phyloP scores from a whole-genome alignment of 2,888 invertebrate genomes.

The Molorchus minor region DNA sequence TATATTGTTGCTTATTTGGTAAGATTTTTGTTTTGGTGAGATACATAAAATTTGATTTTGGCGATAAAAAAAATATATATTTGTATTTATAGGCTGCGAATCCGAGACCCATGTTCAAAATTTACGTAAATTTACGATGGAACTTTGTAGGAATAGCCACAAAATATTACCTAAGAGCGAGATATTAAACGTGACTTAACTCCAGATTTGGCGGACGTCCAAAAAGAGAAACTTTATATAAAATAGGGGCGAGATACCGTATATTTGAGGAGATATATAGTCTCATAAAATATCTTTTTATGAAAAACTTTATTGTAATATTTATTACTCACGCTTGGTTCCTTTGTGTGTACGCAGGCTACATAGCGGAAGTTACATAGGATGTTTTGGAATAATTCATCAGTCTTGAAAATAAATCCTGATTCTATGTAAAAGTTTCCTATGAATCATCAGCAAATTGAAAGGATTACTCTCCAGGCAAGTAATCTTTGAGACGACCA shows the following conservation, averaged over 20 bases:
- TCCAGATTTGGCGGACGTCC: slow-evolving; percentile 48
- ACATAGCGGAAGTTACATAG: background rate
- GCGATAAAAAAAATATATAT: no score
- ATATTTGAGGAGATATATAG: slow-evolving; percentile 56
- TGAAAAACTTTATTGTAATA: slow-evolving; percentile 55
- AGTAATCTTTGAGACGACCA: no score
- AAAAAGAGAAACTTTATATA: slow-evolving; percentile 47
- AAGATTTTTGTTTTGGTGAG: no score
- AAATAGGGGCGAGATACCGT: slow-evolving; percentile 55
- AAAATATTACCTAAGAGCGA: slow-evolving; percentile 54
- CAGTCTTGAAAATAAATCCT: no score
- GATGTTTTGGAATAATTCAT: no score
- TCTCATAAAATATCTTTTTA: slow-evolving; percentile 51
- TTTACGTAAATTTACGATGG: slow-evolving; percentile 55
- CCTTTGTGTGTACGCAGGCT: background rate
- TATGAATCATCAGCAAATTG: no score
- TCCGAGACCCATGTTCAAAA: slow-evolving; percentile 43
- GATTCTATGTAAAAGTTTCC: no score
- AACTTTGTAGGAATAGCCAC: slow-evolving; percentile 55
- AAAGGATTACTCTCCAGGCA: no score
- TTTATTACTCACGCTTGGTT: slow-evolving; percentile 45
- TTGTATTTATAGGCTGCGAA: no score
- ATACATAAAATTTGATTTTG: no score
- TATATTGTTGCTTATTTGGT: no score
- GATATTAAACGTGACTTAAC: slow-evolving; percentile 58